These are phyloP conservation scores for Nannoperca australis DNA, from an alignment of 2,797 vertebrate species.

Conservation along the genomic window DNA sequence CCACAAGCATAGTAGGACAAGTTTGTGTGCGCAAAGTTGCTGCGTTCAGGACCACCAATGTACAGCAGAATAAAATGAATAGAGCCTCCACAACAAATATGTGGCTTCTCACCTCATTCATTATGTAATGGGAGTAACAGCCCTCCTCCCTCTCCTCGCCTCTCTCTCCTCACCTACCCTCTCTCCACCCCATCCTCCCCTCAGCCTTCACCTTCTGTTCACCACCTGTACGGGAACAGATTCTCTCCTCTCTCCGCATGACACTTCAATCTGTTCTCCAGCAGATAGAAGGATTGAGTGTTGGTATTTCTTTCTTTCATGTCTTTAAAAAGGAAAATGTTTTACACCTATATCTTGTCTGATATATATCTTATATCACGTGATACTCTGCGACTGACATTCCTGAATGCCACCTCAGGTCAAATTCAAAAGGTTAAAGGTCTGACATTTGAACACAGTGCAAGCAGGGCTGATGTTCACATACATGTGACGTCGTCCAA, in stretches of 20 bases:
- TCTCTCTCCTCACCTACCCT: slow-evolving; percentile 52
- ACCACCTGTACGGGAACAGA: slow-evolving; percentile 82
- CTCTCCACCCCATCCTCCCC: slow-evolving; percentile 66
- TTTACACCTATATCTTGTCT: slow-evolving; percentile 12
- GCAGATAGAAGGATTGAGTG: slow-evolving; percentile 55
- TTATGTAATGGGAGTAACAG: slow-evolving; percentile 79
- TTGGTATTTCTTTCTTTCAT: slow-evolving; percentile 51
- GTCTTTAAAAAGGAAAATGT: not conserved
- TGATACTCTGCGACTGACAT: slow-evolving; percentile 57
- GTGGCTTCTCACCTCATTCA: slow-evolving; percentile 75
- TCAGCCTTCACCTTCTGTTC: slow-evolving; percentile 84
- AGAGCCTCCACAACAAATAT: slow-evolving; percentile 61
- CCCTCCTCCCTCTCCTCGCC: slow-evolving; percentile 48
- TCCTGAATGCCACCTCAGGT: slow-evolving; percentile 71
- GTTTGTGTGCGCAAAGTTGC: slow-evolving; percentile 7
- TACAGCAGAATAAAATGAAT: slow-evolving; percentile 43
- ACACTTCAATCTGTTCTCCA: slow-evolving; percentile 79
- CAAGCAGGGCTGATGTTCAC: slow-evolving; percentile 61
- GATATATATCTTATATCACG: slow-evolving; percentile 20
- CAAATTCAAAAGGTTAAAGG: slow-evolving; percentile 82
- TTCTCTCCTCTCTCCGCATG: slow-evolving; percentile 77
- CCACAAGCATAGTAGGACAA: not conserved
- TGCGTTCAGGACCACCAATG: slow-evolving; percentile 29
- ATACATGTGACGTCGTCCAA: slow-evolving; percentile 51
- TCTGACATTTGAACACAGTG: slow-evolving; percentile 83